A percentile compares a stretch with the other conserved stretches of the same genome.
phyloP scores from a whole-genome alignment of 2,797 vertebrate species.

The Tokudaia muenninki region DNA sequence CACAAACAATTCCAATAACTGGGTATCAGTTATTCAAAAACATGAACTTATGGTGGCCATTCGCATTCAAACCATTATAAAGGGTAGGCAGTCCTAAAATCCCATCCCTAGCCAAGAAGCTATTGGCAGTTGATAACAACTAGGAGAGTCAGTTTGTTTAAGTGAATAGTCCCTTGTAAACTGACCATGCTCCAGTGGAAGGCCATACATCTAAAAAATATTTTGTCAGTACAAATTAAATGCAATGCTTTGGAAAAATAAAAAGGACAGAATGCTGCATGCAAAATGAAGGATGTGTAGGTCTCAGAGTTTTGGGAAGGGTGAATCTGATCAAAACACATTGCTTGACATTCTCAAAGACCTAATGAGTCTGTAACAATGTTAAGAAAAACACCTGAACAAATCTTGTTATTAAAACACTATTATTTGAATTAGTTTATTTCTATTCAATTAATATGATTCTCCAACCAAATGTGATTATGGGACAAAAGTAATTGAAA shows the following conservation, averaged over 20 bases:
- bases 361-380: not conserved
- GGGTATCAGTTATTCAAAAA: not conserved
- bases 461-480: not conserved
- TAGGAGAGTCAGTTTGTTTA: not conserved
- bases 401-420: not conserved
- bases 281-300: not conserved
- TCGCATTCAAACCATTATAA: not conserved
- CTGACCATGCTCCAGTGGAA: not conserved
- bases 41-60: not conserved
- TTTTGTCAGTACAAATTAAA: not conserved
- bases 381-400: not conserved
- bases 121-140: not conserved
- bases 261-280: not conserved
- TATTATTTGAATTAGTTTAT: not conserved
- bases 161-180: not conserved
- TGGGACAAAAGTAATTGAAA: not conserved
- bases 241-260: not conserved
- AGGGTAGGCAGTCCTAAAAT: not conserved
- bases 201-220: not conserved
- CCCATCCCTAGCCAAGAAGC: not conserved
- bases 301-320: not conserved
- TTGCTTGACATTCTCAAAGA: not conserved
- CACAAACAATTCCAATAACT: not conserved
- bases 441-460: not conserved
- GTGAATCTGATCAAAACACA: not conserved